Conservation (phyloP, 2,888 invertebrate genomes). For the Cartodere bifasciata region DNA sequence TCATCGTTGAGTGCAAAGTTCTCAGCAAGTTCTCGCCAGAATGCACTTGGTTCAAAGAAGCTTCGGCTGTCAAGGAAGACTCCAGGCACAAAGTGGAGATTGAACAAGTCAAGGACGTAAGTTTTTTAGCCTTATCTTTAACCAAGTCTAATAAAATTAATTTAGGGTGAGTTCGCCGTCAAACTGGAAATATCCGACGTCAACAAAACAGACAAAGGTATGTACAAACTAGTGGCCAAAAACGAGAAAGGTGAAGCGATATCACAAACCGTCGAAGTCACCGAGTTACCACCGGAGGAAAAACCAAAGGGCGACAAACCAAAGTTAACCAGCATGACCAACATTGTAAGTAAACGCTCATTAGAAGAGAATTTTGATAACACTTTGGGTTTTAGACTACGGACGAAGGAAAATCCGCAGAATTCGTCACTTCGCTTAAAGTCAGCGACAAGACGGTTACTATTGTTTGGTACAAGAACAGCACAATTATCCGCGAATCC, state of each 20-base stretch:
- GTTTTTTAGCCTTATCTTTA: conserved; percentile 19
- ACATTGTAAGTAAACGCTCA: conserved; percentile 47
- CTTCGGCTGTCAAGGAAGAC: conserved; percentile 63
- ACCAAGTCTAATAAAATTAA: conserved; percentile 8
- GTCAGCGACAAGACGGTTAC: conserved; percentile 66
- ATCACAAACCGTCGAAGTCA: conserved; percentile 77
- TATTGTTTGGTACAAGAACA: conserved; percentile 77
- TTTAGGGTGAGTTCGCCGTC: conserved; percentile 75
- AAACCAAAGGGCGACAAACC: conserved; percentile 69
- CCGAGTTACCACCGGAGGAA: conserved; percentile 65
- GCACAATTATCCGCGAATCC: conserved; percentile 62
- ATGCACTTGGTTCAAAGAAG: conserved; percentile 89
- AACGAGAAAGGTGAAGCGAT: conserved; percentile 89
- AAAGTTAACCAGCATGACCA: conserved; percentile 62
- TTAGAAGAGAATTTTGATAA: neutral
- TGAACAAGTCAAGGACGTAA: conserved; percentile 67
- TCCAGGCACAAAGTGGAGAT: conserved; percentile 62
- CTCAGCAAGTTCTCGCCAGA: conserved; percentile 87
- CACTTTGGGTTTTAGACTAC: conserved; percentile 40
- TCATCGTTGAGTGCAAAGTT: conserved; percentile 87
- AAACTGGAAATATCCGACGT: conserved; percentile 83
- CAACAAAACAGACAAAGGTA: conserved; percentile 68
- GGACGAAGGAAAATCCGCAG: conserved; percentile 62
- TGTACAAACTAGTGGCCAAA: conserved; percentile 80
- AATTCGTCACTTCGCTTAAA: conserved; percentile 63